A percentile compares a stretch with the other conserved stretches of the same genome.
phyloP scores from a whole-genome alignment of 2,888 invertebrate genomes.

The Phyllotreta striolata region DNA sequence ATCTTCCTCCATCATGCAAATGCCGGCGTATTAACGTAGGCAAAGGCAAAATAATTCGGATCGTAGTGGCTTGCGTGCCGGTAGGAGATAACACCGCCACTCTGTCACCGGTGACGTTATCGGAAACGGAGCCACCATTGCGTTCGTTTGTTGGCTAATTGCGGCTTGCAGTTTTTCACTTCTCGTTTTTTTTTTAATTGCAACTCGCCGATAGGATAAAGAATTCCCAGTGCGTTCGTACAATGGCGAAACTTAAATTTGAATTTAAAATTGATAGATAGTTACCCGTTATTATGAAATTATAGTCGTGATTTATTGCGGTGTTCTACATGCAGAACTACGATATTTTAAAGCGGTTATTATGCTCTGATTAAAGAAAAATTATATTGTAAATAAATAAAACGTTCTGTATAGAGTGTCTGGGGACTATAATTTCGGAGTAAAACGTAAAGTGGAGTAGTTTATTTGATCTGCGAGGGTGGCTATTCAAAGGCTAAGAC shows the following conservation, averaged over 20 bases:
- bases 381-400: neutral
- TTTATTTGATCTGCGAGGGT: slow-evolving; percentile 6
- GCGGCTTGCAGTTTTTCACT: slow-evolving; percentile 34
- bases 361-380: no score
- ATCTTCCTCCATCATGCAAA: slow-evolving; percentile 33
- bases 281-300: neutral
- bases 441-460: slow-evolving; percentile 2
- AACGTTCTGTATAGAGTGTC: neutral
- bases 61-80: slow-evolving; percentile 63
- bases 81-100: slow-evolving; percentile 65
- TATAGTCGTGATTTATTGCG: neutral
- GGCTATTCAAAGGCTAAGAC: slow-evolving; percentile 28
- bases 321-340: neutral
- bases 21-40: slow-evolving; percentile 31
- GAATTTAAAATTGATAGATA: neutral
- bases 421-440: slow-evolving; percentile 7
- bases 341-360: no score
- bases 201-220: slow-evolving; percentile 16
- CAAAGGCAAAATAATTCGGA: slow-evolving; percentile 30
- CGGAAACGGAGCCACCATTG: slow-evolving; percentile 50
- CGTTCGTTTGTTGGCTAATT: slow-evolving; percentile 37
- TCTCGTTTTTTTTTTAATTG: slow-evolving; percentile 18
- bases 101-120: slow-evolving; percentile 67
- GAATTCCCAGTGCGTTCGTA: neutral
- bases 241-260: slow-evolving; percentile 8